phyloP scores from a whole-genome alignment of 1,140 invertebrate species.

The Laupala kohalensis region DNA sequence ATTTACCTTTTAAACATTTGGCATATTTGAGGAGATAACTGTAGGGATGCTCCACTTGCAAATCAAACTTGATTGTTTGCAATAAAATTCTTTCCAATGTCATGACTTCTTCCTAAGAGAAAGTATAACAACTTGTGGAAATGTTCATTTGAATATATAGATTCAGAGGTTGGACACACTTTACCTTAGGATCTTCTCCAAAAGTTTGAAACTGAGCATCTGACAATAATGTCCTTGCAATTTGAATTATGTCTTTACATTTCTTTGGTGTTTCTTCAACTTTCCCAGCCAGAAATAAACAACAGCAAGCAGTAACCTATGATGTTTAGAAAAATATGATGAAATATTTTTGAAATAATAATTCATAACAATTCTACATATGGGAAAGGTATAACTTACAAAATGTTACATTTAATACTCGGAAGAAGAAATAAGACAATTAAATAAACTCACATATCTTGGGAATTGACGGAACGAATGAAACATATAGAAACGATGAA shows the following conservation, averaged over 20 bases:
- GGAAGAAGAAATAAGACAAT: no score
- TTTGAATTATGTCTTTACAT: conserved; percentile 93
- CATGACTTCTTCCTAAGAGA: conserved; percentile 91
- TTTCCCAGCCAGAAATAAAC: conserved; percentile 93
- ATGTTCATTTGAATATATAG: background rate
- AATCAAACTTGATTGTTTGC: conserved; percentile 97
- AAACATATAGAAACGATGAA: conserved; percentile 98
- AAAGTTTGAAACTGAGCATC: conserved; percentile 77
- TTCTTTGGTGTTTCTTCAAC: conserved; percentile 99
- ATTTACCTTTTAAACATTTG: conserved; percentile 88
- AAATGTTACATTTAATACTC: no score
- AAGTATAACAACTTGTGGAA: conserved; percentile 12
- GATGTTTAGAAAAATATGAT: no score
- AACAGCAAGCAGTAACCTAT: conserved; percentile 90
- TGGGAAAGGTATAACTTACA: no score
- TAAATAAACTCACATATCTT: conserved; percentile 66
- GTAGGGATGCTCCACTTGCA: conserved; percentile 97
- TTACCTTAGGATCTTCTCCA: conserved; percentile 76
- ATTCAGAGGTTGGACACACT: no score
- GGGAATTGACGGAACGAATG: conserved; percentile 94
- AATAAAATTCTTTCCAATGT: conserved; percentile 90
- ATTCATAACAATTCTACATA: no score
- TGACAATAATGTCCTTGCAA: conserved; percentile 64
- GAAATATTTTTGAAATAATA: no score
- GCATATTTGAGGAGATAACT: conserved; percentile 89